Conservation (phyloP, 2,113 vertebrate genomes). For the Verasper variegatus region DNA sequence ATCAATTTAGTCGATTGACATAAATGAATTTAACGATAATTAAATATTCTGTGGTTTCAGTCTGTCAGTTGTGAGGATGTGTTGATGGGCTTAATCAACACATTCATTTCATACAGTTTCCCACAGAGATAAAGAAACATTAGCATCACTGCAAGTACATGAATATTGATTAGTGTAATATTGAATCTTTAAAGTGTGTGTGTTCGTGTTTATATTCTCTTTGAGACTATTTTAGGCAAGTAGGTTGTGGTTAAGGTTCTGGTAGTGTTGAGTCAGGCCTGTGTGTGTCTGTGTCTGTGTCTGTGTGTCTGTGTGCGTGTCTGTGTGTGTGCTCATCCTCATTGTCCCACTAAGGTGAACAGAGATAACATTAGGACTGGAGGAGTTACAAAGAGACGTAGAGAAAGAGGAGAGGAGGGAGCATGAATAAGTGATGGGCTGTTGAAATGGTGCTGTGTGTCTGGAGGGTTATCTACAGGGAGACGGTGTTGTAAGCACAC, state of each 20-base stretch:
- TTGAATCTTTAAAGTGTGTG: not conserved
- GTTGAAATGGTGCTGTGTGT: slow-evolving; percentile 66
- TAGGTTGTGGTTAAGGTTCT: no score
- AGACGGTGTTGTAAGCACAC: slow-evolving; percentile 54
- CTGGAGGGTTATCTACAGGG: slow-evolving; percentile 50
- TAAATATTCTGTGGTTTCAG: no score
- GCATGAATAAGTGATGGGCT: slow-evolving; percentile 77
- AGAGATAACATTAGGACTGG: slow-evolving; percentile 12
- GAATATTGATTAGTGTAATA: not conserved
- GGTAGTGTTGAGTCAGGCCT: no score
- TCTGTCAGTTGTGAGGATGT: no score
- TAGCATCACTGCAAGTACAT: not conserved
- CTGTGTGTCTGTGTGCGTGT: not conserved
- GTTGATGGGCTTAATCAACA: no score
- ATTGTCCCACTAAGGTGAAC: not conserved
- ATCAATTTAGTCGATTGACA: no score
- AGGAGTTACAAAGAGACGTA: slow-evolving; percentile 15
- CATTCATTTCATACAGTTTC: not conserved
- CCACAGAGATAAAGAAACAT: not conserved
- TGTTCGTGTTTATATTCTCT: no score
- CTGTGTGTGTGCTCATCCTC: not conserved
- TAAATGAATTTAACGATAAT: no score
- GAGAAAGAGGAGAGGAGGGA: slow-evolving; percentile 44
- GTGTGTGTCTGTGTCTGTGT: not conserved
- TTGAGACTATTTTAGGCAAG: no score